These are phyloP conservation scores for Pyrochroa serraticornis DNA, from an alignment of 2,888 invertebrate species.

Conservation along the genomic window DNA sequence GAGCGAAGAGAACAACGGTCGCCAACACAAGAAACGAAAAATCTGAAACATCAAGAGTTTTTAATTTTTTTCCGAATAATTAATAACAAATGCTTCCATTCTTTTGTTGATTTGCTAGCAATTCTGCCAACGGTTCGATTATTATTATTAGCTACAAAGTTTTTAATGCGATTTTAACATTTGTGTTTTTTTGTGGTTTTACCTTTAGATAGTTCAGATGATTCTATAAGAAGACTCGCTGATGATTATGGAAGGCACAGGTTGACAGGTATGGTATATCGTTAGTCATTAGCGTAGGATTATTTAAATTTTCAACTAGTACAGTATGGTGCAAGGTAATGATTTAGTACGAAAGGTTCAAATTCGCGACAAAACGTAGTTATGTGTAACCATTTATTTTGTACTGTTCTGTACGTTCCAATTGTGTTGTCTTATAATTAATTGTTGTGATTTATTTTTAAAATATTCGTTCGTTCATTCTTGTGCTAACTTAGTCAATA, in stretches of 20 bases:
- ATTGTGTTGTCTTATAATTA: background rate
- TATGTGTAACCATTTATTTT: background rate
- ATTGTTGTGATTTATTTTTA: too few relatives aligned
- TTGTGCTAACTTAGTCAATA: too few relatives aligned
- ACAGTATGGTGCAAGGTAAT: background rate
- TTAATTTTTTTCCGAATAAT: too few relatives aligned
- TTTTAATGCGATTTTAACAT: too few relatives aligned
- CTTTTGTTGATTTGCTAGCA: background rate
- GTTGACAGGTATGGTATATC: constrained; percentile 48
- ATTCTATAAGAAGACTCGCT: constrained; percentile 45
- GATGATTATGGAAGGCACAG: constrained; percentile 52
- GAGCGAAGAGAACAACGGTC: too few relatives aligned
- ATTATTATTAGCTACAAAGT: background rate
- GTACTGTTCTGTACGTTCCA: background rate
- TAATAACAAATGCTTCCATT: background rate
- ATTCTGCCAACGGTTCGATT: background rate
- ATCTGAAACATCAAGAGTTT: too few relatives aligned
- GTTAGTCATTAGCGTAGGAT: background rate
- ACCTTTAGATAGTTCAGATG: constrained; percentile 43
- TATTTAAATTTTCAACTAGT: background rate
- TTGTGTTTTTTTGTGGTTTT: constrained; percentile 5
- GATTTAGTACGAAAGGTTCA: too few relatives aligned
- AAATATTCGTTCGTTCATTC: too few relatives aligned
- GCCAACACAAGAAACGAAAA: too few relatives aligned
- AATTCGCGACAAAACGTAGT: too few relatives aligned